Base-by-base conservation (phyloP, 2,888 invertebrate genomes). In the Melieria crassipennis region DNA sequence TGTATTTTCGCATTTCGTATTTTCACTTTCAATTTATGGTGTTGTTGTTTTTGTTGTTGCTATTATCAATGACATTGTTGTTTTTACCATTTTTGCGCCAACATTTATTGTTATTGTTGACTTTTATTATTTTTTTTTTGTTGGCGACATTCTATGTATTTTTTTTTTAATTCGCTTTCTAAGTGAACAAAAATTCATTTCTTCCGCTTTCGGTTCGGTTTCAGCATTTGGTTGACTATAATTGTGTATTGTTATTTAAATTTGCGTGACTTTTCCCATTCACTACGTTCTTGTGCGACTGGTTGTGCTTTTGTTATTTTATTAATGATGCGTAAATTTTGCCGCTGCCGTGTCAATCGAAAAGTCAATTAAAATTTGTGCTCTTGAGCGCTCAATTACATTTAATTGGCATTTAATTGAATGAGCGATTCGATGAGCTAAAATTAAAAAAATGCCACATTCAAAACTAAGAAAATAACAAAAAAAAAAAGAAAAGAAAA, bases 291-390 rank as follows among this genome's bases (percentile, higher is more conserved):
- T 30, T 30, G 30, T 30, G 30, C 30, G 30, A 30, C 30, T 30
- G 30, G 2, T 30, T 30, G 30, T 30, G 30, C 30, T n/a, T 13
- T 52, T 7, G 7, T 5, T 61, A 9, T 61, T 61, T 43, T 43
- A 61, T 61, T 61, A 43, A 61, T 61, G 61, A 61, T 48, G 16
- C 7, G n/a, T 42, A 64, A 64, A 52, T 64, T 50, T 50, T 52
- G 52, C 64, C 0, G 13, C 30, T 30, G 30, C 30, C 50, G 50
- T 64, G 64, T 64, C 64, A 64, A 7, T 64, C 30, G 30, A 30
- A 52, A 43, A 64, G 64, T 64, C 64, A 64, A 64, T 64, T 64
- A 64, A 64, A 64, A 5, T 13, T 58, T 52, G 5, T 52, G 52
- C 58, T 58, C 16, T 58, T 16, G 16, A 30, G 2, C 5, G 16